These are phyloP conservation scores for Euplexia lucipara DNA, from an alignment of 2,888 invertebrate genomes.

Conservation along the genomic window DNA sequence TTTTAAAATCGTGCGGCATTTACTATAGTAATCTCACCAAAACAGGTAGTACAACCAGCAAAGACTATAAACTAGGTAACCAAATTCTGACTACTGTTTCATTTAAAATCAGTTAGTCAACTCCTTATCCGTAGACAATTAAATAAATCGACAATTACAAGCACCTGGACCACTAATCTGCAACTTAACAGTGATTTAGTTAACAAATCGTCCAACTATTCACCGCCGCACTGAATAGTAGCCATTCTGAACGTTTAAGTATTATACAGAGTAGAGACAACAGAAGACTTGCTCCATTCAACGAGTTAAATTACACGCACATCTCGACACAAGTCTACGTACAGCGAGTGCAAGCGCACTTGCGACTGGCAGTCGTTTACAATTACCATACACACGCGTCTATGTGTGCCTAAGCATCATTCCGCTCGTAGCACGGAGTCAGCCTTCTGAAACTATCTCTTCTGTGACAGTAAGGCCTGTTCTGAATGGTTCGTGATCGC, in stretches of 20 bases:
- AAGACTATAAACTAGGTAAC: neutral
- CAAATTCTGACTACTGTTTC: neutral
- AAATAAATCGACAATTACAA: conserved; percentile 55
- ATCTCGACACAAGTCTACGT: neutral
- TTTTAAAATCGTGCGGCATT: too few relatives aligned
- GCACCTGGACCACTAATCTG: conserved; percentile 57
- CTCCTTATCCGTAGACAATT: conserved; percentile 38
- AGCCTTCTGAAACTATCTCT: neutral
- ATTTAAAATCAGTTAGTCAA: conserved; percentile 15
- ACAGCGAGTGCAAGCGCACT: neutral
- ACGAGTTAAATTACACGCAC: neutral
- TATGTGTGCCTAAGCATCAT: too few relatives aligned
- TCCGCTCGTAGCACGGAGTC: neutral
- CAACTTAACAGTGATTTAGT: conserved; percentile 59
- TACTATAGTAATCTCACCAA: neutral
- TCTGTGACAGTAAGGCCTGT: conserved; percentile 19
- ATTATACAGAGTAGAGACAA: neutral
- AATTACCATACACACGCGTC: too few relatives aligned
- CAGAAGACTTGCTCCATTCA: neutral
- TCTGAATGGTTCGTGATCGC: conserved; percentile 52
- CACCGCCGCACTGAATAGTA: conserved; percentile 44
- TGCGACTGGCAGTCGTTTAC: neutral
- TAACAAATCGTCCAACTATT: conserved; percentile 63
- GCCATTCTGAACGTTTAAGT: conserved; percentile 38
- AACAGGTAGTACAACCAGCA: neutral